Conservation (phyloP, 2,797 vertebrate genomes). For the Tokudaia tokunoshimensis region DNA sequence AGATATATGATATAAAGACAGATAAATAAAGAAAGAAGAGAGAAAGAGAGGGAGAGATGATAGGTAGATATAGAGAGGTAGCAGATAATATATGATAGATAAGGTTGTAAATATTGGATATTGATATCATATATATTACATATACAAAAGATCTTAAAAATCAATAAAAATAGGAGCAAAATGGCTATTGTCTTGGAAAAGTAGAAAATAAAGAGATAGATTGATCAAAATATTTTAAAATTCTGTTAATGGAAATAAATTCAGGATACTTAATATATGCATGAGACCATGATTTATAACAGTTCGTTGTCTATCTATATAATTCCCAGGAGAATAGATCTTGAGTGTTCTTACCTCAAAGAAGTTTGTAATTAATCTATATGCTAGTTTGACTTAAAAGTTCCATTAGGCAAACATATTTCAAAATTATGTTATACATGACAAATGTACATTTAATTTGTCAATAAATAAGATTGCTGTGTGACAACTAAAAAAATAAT, state of each 20-base stretch:
- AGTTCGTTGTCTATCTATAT: neutral
- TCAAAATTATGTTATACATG: neutral
- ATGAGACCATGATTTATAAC: neutral
- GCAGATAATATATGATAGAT: neutral
- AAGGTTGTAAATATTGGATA: neutral
- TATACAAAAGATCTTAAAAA: neutral
- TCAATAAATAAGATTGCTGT: neutral
- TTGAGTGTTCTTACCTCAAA: neutral
- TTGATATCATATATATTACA: neutral
- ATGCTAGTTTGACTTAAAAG: neutral
- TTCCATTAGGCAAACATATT: neutral
- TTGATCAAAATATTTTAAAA: neutral
- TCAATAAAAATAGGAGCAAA: neutral
- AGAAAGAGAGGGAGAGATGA: neutral
- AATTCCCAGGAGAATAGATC: neutral
- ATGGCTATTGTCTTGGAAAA: neutral
- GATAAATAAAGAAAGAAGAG: too few relatives aligned
- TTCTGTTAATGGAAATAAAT: neutral
- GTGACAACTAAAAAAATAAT: slow-evolving; percentile 4
- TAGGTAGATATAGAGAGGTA: neutral
- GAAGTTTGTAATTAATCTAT: neutral
- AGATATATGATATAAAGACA: neutral
- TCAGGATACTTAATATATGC: neutral
- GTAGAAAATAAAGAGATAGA: neutral
- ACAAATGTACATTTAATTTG: neutral